A percentile compares a stretch with the other conserved stretches of the same genome.
These are phyloP conservation scores for Conistra vaccinii DNA, from an alignment of 2,888 invertebrate genomes.

Conservation along the genomic window DNA sequence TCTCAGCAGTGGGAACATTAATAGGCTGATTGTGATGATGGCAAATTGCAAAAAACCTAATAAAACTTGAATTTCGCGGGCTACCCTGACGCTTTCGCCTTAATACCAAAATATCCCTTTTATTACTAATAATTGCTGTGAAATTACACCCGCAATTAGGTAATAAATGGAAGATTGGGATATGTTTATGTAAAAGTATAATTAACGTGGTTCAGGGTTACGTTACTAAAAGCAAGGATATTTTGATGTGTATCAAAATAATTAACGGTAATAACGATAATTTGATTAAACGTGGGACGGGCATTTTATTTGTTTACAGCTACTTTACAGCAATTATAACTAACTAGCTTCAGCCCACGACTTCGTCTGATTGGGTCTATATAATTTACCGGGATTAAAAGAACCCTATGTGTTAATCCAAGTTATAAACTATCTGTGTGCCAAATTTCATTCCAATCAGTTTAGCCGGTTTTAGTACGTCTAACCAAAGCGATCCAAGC, in stretches of 20 bases:
- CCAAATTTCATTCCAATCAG: not conserved
- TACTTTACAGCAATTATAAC: too few relatives aligned
- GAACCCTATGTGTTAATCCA: too few relatives aligned
- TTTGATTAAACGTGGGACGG: not conserved
- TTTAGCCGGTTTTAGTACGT: not conserved
- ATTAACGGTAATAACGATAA: not conserved
- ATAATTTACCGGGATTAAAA: not conserved
- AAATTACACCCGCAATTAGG: constrained; percentile 41
- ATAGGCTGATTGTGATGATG: too few relatives aligned
- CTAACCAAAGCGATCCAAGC: too few relatives aligned
- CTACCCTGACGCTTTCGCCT: too few relatives aligned
- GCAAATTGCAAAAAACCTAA: too few relatives aligned
- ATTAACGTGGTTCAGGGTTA: constrained; percentile 20
- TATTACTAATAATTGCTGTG: not conserved
- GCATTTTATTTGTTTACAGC: not conserved
- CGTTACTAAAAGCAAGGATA: constrained; percentile 16
- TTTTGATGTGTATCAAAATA: not conserved
- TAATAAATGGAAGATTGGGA: constrained; percentile 14
- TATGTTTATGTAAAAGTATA: constrained; percentile 27
- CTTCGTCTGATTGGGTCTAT: too few relatives aligned
- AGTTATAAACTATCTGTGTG: too few relatives aligned
- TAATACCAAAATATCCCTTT: not conserved
- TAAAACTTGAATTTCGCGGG: too few relatives aligned
- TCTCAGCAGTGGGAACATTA: too few relatives aligned
- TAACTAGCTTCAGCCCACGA: too few relatives aligned